Percentiles rank a stretch among this genome's conserved stretches.
These are phyloP conservation scores for Sebastes diaconus DNA, from an alignment of 2,797 vertebrate genomes.

Conservation along the genomic window DNA sequence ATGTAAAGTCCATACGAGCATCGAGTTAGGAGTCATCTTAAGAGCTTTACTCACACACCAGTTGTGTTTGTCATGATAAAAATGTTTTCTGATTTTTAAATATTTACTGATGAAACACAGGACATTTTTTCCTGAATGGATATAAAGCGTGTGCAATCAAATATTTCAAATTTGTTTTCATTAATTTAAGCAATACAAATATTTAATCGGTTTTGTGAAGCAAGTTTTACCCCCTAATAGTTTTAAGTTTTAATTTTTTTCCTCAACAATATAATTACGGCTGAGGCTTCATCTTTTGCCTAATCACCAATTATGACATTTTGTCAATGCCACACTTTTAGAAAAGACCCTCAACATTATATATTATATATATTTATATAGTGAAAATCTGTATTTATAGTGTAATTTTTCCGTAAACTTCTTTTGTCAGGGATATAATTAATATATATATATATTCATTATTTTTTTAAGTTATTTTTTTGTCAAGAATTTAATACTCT, in stretches of 20 bases:
- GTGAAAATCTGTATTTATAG: too few relatives aligned
- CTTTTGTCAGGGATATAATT: too few relatives aligned
- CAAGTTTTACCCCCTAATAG: neutral
- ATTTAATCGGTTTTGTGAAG: neutral
- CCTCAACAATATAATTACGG: too few relatives aligned
- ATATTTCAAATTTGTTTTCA: neutral
- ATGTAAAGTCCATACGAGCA: neutral
- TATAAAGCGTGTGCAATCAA: neutral
- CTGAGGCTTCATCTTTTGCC: neutral
- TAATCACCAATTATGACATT: neutral
- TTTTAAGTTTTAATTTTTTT: neutral
- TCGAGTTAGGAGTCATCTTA: neutral
- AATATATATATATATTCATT: too few relatives aligned
- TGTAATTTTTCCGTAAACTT: too few relatives aligned
- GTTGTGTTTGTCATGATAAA: neutral
- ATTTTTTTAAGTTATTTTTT: too few relatives aligned
- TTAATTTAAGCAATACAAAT: neutral
- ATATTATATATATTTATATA: too few relatives aligned
- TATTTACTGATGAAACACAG: neutral
- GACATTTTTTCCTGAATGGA: neutral
- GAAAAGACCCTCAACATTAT: neutral
- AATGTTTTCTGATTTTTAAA: neutral
- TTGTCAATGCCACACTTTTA: neutral
- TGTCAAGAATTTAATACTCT: too few relatives aligned
- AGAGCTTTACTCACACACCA: neutral